Base-by-base conservation (phyloP, 2,797 vertebrate genomes). In the Cynodonichthys magdalenae region DNA sequence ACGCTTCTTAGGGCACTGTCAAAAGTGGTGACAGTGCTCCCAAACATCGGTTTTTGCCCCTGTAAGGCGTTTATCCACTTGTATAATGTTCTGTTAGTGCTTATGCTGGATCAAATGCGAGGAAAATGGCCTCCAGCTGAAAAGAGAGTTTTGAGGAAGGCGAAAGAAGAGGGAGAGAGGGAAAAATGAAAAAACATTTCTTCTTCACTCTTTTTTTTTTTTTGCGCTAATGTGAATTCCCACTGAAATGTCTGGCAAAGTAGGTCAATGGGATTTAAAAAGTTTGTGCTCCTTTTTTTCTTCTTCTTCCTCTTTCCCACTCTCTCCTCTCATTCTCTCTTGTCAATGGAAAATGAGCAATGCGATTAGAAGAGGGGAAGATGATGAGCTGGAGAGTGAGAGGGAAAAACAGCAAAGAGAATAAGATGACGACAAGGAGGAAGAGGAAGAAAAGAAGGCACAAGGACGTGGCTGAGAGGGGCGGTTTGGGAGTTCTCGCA, bases 211-310 rank as follows among this genome's bases (percentile, higher is more conserved):
- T 39, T 39, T 39, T 12, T 39, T 39, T 28, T 54, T 54, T 17
- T 59, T 91, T 81, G 74, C 79, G 80, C 81, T 90, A 89, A 90
- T 88, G 85, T 88, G 88, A 90, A 92, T 91, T 90, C 89, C 89
- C 87, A 84, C 77, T 66, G 79, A 92, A 92, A 92, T 87, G 85
- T 92, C 88, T 88, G 74, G 76, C 63, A 72, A 92, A 92, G 92
- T 92, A 91, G 90, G 91, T 92, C 90, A 90, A 88, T 86, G 82
- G 89, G 90, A 92, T 92, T 92, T 92, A 89, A 80, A 86, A 89
- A 90, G 86, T 90, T 90, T 89, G 82, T 81, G 75, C 74, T 87
- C 79, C 82, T 83, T 77, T 60, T 36, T 0, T 5, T 19, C 6
- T 8, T 10, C 11, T 14, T 58, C 82, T 83, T 77, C 59, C 29